These are phyloP conservation scores for Neolamprologus variostigma DNA, from an alignment of 2,113 vertebrate genomes.

Conservation along the genomic window DNA sequence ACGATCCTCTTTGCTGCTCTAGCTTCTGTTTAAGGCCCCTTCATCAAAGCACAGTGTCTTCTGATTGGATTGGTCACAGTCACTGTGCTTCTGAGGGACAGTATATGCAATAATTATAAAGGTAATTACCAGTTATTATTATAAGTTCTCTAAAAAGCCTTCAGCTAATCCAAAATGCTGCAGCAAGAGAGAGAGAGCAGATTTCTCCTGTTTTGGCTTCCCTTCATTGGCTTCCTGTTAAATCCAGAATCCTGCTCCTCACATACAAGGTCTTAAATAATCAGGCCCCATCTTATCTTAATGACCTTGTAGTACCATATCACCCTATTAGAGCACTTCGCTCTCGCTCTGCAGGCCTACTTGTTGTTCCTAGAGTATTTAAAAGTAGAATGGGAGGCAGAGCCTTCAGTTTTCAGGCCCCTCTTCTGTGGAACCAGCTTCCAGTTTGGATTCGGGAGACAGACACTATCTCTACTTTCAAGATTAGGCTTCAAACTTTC, in stretches of 20 bases:
- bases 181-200: not conserved
- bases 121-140: not conserved
- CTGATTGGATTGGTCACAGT: not conserved
- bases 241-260: not conserved
- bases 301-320: not conserved
- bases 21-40: not conserved
- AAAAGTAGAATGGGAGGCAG: accelerated
- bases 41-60: not conserved
- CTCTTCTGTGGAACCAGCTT: not conserved
- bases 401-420: not conserved
- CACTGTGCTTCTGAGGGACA: not conserved
- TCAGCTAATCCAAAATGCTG: accelerated
- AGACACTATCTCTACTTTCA: not conserved
- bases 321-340: accelerated
- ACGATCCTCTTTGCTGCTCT: not conserved
- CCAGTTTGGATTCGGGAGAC: not conserved
- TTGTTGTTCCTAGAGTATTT: not conserved
- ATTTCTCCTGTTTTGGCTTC: not conserved
- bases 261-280: not conserved
- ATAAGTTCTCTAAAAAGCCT: not conserved
- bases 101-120: not conserved
- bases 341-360: accelerated
- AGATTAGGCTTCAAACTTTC: not conserved
- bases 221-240: not conserved
- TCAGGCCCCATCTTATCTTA: accelerated